Evolutionary conservation across 2,113 vertebrate genomes (phyloP), one percentile per base, ranked within the genome.

Genomic region (Callionymus lyra): DNA sequence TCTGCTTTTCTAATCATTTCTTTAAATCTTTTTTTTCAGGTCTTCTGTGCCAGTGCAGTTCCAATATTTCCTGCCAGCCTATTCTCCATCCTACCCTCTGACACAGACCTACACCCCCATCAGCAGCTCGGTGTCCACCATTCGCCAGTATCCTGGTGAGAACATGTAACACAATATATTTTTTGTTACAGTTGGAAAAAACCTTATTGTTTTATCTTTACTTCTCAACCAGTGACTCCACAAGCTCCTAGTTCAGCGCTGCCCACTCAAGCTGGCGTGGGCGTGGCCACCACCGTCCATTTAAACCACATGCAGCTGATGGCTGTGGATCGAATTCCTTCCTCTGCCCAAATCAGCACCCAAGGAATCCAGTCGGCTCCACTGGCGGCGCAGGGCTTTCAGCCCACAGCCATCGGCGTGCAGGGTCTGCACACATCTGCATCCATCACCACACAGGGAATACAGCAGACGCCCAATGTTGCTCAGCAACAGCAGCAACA

Each of bases 281-380:
- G 93, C 0, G 91, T 98, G 56, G 92, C 95, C 3, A 93, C 94
- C 39, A 92, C 95, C 0, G 92, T 98, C 44, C 95, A 96, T 73
- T 84, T 97, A 12, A 98, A 97, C 63, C 91, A 86, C 75, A 97
- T 98, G 94, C 94, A 97, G 81, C 76, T 98, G 72, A 98, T 98
- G 92, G 89, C 93, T 0, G 92, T 98, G 1, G 94, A 97, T 16
- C 91, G 95, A 49, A 92, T 98, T 17, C 89, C 95, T 43, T 90
- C 92, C 19, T 90, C 94, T 0, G 86, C 92, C 0, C 92, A 94
- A 16, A 91, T 98, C 80, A 77, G 86, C 11, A 86, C 91, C 0
- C 95, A 96, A 44, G 93, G 93, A 1, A 92, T 97, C 48, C 94
- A 97, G 72, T 87, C 90, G 0, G 79, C 89, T 0, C 84, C 93